phyloP scores from a whole-genome alignment of 2,888 invertebrate genomes.

The Napeogenes sylphis region DNA sequence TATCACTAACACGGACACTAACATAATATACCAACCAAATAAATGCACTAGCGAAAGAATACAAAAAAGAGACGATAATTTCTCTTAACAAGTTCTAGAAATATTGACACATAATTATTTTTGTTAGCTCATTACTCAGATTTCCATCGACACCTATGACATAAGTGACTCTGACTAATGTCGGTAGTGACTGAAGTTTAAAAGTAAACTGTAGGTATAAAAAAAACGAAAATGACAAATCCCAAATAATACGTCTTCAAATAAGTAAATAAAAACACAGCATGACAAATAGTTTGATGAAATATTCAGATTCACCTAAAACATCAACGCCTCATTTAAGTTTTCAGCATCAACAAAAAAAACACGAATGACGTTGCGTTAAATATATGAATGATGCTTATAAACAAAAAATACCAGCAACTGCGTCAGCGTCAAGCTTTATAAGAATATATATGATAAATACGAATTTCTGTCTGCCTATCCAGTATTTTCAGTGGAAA shows the following conservation, averaged over 20 bases:
- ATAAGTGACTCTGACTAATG: neutral
- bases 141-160: neutral
- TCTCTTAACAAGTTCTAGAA: neutral
- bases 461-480: neutral
- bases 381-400: too few relatives aligned
- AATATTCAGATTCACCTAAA: too few relatives aligned
- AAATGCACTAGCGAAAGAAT: too few relatives aligned
- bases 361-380: too few relatives aligned
- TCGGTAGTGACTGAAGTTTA: neutral
- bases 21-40: too few relatives aligned
- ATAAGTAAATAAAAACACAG: neutral
- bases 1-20: too few relatives aligned
- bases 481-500: neutral
- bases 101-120: neutral
- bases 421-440: too few relatives aligned
- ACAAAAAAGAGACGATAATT: neutral
- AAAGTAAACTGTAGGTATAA: neutral
- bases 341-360: too few relatives aligned
- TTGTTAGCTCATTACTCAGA: neutral
- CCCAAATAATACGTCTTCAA: neutral
- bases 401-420: too few relatives aligned
- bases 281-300: neutral
- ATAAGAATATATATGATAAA: too few relatives aligned
- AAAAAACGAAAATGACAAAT: neutral
- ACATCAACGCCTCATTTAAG: too few relatives aligned